Conservation (phyloP, 2,113 vertebrate species). For the Dicaeum eximium region DNA sequence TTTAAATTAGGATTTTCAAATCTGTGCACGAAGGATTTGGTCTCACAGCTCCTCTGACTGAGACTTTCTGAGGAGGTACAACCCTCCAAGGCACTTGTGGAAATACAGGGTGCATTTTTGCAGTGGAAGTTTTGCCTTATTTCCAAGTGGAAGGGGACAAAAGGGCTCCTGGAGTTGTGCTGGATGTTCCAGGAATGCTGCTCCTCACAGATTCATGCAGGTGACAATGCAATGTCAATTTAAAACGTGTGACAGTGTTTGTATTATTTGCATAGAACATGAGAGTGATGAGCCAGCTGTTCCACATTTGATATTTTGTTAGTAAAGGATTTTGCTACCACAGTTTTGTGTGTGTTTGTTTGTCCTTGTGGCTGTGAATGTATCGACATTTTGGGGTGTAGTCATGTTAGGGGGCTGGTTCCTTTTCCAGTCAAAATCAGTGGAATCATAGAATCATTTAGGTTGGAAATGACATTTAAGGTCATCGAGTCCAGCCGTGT, state of each 20-base stretch:
- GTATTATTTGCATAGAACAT: not conserved
- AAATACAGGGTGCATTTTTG: not conserved
- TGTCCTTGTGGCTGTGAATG: fast-evolving
- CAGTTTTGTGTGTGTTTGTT: not conserved
- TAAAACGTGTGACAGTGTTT: not conserved
- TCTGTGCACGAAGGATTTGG: not conserved
- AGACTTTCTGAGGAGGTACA: not conserved
- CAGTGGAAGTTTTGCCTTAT: not conserved
- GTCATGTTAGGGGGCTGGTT: not conserved
- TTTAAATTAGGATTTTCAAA: not conserved
- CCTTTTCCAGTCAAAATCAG: not conserved
- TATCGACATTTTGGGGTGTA: not conserved
- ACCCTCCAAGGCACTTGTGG: not conserved
- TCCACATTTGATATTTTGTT: slow-evolving; percentile 22
- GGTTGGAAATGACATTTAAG: not conserved
- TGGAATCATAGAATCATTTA: not conserved
- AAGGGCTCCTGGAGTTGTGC: not conserved
- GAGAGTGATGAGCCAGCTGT: not conserved
- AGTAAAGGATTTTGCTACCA: slow-evolving; percentile 47
- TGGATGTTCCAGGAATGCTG: not conserved
- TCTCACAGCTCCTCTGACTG: not conserved
- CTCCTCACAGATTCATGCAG: not conserved
- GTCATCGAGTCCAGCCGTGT: fast-evolving
- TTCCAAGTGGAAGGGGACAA: not conserved
- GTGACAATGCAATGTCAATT: not conserved